Conservation (phyloP, 2,113 vertebrate species). For the Antennarius striatus region DNA sequence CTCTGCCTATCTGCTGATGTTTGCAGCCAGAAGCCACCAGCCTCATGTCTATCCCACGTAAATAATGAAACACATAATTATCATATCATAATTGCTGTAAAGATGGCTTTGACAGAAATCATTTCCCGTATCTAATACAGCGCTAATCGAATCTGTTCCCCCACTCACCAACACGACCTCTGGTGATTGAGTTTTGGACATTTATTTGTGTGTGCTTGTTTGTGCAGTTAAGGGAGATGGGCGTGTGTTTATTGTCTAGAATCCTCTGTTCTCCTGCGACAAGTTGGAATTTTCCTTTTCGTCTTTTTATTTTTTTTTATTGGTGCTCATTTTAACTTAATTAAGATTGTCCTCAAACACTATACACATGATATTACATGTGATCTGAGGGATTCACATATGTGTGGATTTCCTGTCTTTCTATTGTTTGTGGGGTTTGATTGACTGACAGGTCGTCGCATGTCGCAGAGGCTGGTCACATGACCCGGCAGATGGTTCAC, state of each 20-base stretch:
- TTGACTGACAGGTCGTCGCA: conserved; percentile 52
- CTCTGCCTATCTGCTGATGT: conserved; percentile 11
- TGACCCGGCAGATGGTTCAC: conserved; percentile 60
- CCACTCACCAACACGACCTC: conserved; percentile 96
- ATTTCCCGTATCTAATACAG: conserved; percentile 99
- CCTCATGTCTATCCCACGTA: conserved; percentile 92
- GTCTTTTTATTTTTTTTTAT: neutral
- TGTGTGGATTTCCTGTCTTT: conserved; percentile 6
- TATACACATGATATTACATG: too few relatives aligned
- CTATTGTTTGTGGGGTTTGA: conserved; percentile 39
- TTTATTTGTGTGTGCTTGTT: conserved; percentile 75
- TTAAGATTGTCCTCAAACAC: too few relatives aligned
- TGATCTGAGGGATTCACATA: too few relatives aligned
- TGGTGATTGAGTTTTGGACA: conserved; percentile 97
- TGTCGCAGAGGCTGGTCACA: conserved; percentile 48
- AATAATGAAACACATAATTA: conserved; percentile 99
- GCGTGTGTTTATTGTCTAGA: conserved; percentile 30
- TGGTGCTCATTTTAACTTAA: neutral
- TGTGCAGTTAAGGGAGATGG: conserved; percentile 23
- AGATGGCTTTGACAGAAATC: conserved; percentile 99
- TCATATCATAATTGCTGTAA: conserved; percentile 99
- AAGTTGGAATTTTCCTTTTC: neutral
- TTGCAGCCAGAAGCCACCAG: conserved; percentile 89
- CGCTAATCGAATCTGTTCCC: conserved; percentile 99
- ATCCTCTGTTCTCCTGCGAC: neutral